Evolutionary conservation across 2,888 invertebrate species (phyloP).

Genomic region (Linhomoeus sp.): DNA sequence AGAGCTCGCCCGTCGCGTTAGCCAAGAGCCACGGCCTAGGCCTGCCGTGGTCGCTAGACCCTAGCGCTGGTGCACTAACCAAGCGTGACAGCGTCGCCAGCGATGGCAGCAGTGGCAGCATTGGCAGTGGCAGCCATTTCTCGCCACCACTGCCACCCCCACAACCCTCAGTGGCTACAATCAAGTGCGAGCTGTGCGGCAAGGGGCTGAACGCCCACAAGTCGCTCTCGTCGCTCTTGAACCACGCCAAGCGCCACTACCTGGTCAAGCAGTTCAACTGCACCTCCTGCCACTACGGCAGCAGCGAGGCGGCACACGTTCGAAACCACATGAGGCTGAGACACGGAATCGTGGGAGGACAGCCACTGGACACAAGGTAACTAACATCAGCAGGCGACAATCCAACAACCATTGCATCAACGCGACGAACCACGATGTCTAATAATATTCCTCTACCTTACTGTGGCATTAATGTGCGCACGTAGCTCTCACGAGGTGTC

Average conservation of each 20-base stretch:
- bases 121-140: too few species aligned
- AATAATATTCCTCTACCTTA: neutral
- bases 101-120: too few species aligned
- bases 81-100: too few species aligned
- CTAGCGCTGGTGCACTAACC: too few species aligned
- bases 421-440: neutral
- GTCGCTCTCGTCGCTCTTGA: constrained; percentile 6
- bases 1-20: too few species aligned
- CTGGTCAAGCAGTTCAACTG: constrained; percentile 6
- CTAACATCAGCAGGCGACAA: neutral
- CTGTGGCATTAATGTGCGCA: too few species aligned
- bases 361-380: constrained; percentile 4
- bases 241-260: constrained; percentile 8
- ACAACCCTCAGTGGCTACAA: too few species aligned
- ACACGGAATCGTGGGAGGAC: constrained; percentile 1
- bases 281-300: constrained; percentile 5
- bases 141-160: too few species aligned
- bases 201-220: constrained; percentile 1
- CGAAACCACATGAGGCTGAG: constrained; percentile 7
- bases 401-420: neutral
- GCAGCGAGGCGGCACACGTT: constrained; percentile 7
- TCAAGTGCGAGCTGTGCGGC: constrained; percentile 4
- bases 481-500: too few species aligned
- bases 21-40: too few species aligned
- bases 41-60: too few species aligned